Conservation (phyloP, 2,113 vertebrate genomes). For the Corythornis cristatus region DNA sequence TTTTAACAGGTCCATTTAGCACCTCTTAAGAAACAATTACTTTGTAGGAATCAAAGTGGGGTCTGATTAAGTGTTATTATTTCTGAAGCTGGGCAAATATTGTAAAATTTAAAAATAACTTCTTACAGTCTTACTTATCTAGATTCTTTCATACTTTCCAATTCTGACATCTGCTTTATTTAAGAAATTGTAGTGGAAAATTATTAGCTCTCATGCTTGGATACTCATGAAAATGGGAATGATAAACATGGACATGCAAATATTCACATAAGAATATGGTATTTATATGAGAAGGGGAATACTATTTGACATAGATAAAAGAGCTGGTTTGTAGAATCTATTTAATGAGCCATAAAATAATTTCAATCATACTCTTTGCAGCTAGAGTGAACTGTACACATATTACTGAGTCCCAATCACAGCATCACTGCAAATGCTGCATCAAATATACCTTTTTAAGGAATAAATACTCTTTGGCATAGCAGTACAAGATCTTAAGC, state of each 20-base stretch:
- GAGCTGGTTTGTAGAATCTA: not conserved
- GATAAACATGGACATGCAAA: conserved; percentile 40
- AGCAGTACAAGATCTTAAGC: not conserved
- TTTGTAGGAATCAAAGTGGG: not conserved
- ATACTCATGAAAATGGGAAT: conserved; percentile 30
- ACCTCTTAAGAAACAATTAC: not conserved
- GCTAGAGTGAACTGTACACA: not conserved
- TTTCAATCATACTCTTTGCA: conserved; percentile 18
- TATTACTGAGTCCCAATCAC: not conserved
- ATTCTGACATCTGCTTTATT: not conserved
- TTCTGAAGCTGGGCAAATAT: not conserved
- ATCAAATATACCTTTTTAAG: not conserved
- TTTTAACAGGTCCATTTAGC: not conserved
- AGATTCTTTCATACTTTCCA: not conserved
- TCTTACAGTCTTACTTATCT: not conserved
- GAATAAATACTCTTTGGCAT: not conserved
- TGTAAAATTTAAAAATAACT: not conserved
- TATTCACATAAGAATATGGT: conserved; percentile 28
- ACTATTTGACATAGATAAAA: conserved; percentile 25
- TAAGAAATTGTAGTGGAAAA: conserved; percentile 6
- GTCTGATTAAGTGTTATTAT: not conserved
- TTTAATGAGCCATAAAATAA: conserved; percentile 45
- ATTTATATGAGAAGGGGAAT: not conserved
- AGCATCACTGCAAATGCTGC: not conserved
- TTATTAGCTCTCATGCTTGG: conserved; percentile 7